Percentiles rank a stretch among this genome's conserved stretches.
These are phyloP conservation scores for Chirona hameri DNA, from an alignment of 2,888 invertebrate species.

Conservation along the genomic window DNA sequence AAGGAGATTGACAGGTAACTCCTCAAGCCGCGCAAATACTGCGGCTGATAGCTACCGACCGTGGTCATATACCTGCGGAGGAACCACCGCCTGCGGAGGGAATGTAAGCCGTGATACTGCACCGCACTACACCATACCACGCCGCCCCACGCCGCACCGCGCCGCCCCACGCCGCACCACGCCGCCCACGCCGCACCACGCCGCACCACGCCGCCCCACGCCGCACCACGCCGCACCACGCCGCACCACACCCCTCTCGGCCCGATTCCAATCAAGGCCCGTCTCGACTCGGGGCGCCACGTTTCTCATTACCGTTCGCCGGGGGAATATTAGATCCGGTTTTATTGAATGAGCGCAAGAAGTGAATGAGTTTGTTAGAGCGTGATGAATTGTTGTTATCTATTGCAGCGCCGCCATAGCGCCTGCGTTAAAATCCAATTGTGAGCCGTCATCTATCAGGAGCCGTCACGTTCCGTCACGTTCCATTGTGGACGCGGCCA, in stretches of 20 bases:
- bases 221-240: too few relatives aligned
- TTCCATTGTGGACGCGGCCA: neutral
- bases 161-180: too few relatives aligned
- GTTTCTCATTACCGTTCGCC: neutral
- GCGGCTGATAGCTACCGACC: too few relatives aligned
- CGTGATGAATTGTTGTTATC: constrained; percentile 25
- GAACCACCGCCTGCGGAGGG: too few relatives aligned
- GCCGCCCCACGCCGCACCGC: too few relatives aligned
- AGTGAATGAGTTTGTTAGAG: constrained; percentile 22
- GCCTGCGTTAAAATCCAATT: constrained; percentile 14
- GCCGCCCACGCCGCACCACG: too few relatives aligned
- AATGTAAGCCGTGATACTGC: too few relatives aligned
- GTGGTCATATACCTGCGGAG: too few relatives aligned
- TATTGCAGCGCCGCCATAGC: neutral
- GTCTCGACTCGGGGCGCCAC: neutral
- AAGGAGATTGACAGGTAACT: neutral
- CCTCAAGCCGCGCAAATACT: too few relatives aligned
- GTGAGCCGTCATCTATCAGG: neutral
- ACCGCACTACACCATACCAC: too few relatives aligned
- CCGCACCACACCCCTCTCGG: neutral
- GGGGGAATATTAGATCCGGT: neutral
- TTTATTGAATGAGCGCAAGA: neutral
- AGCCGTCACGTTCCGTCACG: neutral
- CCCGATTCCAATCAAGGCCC: neutral
- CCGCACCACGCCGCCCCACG: too few relatives aligned